These are phyloP conservation scores for Lagocephalus sceleratus DNA, from an alignment of 2,797 vertebrate species.

Conservation along the genomic window DNA sequence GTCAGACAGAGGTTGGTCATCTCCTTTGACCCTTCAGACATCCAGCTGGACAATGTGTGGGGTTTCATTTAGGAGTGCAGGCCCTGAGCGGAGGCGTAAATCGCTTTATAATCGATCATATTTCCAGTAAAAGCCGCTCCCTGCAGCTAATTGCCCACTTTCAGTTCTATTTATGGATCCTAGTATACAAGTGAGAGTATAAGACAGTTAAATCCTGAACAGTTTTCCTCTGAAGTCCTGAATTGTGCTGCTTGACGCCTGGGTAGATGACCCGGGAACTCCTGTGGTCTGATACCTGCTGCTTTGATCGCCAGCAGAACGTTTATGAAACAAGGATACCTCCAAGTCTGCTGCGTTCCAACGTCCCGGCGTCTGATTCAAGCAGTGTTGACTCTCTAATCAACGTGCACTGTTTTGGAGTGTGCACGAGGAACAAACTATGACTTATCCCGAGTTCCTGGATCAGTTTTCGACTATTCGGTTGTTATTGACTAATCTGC, in stretches of 20 bases:
- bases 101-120: conserved; percentile 69
- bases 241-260: conserved; percentile 35
- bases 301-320: conserved; percentile 15
- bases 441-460: conserved; percentile 38
- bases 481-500: conserved; percentile 48
- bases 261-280: conserved; percentile 19
- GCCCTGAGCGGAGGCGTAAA: conserved; percentile 50
- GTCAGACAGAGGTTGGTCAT: conserved; percentile 4
- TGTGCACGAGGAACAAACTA: conserved; percentile 25
- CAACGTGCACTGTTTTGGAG: conserved; percentile 22
- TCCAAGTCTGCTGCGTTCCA: conserved; percentile 19
- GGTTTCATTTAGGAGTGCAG: conserved; percentile 44
- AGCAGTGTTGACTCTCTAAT: conserved; percentile 35
- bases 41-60: conserved; percentile 34
- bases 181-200: conserved; percentile 16
- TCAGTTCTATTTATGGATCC: conserved; percentile 52
- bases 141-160: conserved; percentile 35
- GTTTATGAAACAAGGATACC: neutral
- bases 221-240: neutral
- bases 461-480: conserved; percentile 39
- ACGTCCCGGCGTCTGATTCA: conserved; percentile 20
- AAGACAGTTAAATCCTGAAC: conserved; percentile 28
- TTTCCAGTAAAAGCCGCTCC: conserved; percentile 55
- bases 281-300: conserved; percentile 14
- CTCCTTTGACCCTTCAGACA: conserved; percentile 29